Percentiles rank a stretch among this genome's conserved stretches.
These are phyloP conservation scores for Caenorhabditis angaria DNA, from an alignment of 2,888 invertebrate species.

Conservation along the genomic window DNA sequence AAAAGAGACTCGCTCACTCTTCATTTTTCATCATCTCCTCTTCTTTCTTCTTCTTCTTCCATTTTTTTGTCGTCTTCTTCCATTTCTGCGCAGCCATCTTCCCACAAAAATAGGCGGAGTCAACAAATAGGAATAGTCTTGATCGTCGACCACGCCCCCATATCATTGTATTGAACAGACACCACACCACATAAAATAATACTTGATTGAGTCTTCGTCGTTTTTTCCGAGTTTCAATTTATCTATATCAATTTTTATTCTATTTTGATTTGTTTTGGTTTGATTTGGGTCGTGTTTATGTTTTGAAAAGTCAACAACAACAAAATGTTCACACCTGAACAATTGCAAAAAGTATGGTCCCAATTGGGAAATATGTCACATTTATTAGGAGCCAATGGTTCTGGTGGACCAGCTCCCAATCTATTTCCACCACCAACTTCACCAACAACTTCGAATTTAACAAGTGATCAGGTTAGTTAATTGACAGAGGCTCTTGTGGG, in stretches of 20 bases:
- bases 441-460: conserved; percentile 52
- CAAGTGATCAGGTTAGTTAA: conserved; percentile 53
- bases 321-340: conserved; percentile 47
- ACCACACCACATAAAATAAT: conserved; percentile 28
- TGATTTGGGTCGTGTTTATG: background rate
- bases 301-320: background rate
- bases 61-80: conserved; percentile 37
- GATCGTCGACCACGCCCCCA: conserved; percentile 24
- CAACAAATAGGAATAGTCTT: conserved; percentile 13
- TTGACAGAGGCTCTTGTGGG: too few relatives aligned
- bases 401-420: conserved; percentile 31
- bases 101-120: conserved; percentile 21
- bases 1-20: too few relatives aligned
- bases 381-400: conserved; percentile 24
- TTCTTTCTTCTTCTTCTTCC: conserved; percentile 1
- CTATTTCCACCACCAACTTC: conserved; percentile 23
- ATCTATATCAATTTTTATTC: background rate
- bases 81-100: conserved; percentile 17
- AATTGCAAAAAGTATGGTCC: conserved; percentile 49
- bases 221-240: background rate
- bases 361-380: conserved; percentile 37
- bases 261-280: background rate
- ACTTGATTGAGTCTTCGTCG: conserved; percentile 1
- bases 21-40: too few relatives aligned
- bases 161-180: conserved; percentile 35